Evolutionary conservation across 2,797 vertebrate genomes (phyloP), one percentile per base, ranked within the genome.

Genomic region (Karalla daura): DNA sequence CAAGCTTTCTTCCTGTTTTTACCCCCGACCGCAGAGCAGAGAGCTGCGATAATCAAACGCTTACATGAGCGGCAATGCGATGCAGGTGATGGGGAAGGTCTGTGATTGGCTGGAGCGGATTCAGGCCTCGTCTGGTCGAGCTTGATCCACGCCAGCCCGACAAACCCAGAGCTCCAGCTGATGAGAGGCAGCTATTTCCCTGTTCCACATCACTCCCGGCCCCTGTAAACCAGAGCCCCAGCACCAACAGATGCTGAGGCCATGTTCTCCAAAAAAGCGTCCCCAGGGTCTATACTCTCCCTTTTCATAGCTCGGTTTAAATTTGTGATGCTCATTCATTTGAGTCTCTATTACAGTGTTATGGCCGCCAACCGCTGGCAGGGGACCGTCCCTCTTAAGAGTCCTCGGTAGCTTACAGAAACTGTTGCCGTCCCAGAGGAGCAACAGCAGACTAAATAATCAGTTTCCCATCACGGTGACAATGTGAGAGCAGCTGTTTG

Each of bases 371-470:
- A n/a, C n/a, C 73, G 62, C 76, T 78, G 77, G 81, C 75, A 80
- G 76, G 80, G 56, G 46, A 65, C 63, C 37, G 56, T 41, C 60
- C 64, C 62, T 85, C 75, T 83, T 67, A 66, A 78, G 76, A 80
- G 46, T 78, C 67, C 58, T 67, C 60, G 53, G 69, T 74, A 74
- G 79, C 78, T 72, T 24, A 20, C 43, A 62, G 78, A 81, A 90
- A 84, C 55, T 62, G 7, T 49, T 65, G 46, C 30, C 46, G 84
- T 89, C 90, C 85, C 58, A 52, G 12, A 63, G 87, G 91, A 78
- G 21, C 50, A 28, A 62, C 41, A 25, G 80, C 82, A 93, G 91
- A 93, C 91, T 92, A 92, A 94, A 94, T 90, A 92, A 86, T 85
- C 67, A 73, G 74, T 84, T 86, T 88, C 83, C 71, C 78, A 40